Base-by-base conservation (phyloP, 2,888 invertebrate genomes). In the Synanthedon tipuliformis region DNA sequence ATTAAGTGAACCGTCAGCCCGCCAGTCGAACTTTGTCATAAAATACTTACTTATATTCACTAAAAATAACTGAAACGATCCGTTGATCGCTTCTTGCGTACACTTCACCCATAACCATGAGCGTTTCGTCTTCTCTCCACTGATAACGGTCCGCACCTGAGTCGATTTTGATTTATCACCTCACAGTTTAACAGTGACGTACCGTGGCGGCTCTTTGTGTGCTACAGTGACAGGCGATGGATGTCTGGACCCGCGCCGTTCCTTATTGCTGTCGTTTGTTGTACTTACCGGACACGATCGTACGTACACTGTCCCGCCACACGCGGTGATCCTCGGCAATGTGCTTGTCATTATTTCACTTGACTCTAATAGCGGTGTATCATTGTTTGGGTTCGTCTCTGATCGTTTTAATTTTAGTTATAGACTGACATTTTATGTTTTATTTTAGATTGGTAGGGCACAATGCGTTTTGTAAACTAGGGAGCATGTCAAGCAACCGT, bases 201-300 rank as follows among this genome's bases (percentile, higher is more conserved):
- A 73, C 69, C 62, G 66, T 62, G 57, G 65, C 71, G 71, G 68
- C 67, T 70, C 68, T 71, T 70, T 73, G 65, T 48, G 34, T n/a
- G 41, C 13, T 4, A 45, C 45, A n/a, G 45, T 73, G 81, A 84
- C 81, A 75, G 69, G 68, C 77, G 83, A 85, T 80, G 76, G 79
- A 85, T 83, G 80, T 71, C 69, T 70, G 66, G 68, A 70, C 66
- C 61, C 64, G 60, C 63, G 63, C 59, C 68, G 75, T 81, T 76
- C 78, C 79, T 81, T 76, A 78, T 78, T 75, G 78, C 78, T 73
- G 81, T 81, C 78, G 78, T 78, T 84, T 80, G 76, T 78, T 77
- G 74, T 74, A 74, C 71, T 75, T 81, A 84, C 84, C 81, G 78
- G 75, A 76, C 80, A 81, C 81, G 82, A 80, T 78, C 66, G 64